Conservation (phyloP, 2,113 vertebrate species). For the Aptenodytes patagonicus region DNA sequence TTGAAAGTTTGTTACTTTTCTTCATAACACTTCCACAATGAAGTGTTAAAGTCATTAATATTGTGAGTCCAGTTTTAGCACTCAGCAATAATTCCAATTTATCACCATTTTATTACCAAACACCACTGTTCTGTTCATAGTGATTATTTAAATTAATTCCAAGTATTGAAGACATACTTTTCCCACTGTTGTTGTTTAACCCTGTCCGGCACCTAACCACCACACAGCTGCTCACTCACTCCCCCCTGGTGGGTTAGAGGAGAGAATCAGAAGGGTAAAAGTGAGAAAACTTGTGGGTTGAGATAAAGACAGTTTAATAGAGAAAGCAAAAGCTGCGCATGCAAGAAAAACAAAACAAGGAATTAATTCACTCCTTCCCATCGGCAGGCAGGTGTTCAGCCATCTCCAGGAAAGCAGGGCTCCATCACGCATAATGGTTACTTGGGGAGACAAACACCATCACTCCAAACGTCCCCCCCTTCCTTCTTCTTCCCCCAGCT, state of each 20-base stretch:
- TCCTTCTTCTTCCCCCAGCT: not conserved
- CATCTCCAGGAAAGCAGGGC: not conserved
- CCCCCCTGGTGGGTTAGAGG: not conserved
- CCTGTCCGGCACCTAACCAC: not conserved
- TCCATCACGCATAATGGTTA: not conserved
- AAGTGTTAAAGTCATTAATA: not conserved
- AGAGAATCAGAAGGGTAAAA: not conserved
- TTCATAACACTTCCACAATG: not conserved
- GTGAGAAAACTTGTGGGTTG: not conserved
- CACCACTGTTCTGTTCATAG: not conserved
- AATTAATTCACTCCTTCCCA: not conserved
- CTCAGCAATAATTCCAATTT: not conserved
- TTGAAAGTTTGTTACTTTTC: not conserved
- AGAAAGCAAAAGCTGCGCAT: not conserved
- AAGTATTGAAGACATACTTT: not conserved
- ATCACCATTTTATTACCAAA: not conserved
- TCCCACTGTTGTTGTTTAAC: not conserved
- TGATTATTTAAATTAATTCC: conserved; percentile 9
- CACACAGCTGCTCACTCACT: not conserved
- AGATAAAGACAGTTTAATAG: not conserved
- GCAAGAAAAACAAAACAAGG: not conserved
- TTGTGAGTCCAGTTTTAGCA: not conserved
- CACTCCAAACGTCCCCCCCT: rapidly evolving
- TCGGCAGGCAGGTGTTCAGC: not conserved
- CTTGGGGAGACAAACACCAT: not conserved